Evolutionary conservation across 2,113 vertebrate species (phyloP), one percentile per base, ranked within the genome.

Genomic region (Galbula dea): DNA sequence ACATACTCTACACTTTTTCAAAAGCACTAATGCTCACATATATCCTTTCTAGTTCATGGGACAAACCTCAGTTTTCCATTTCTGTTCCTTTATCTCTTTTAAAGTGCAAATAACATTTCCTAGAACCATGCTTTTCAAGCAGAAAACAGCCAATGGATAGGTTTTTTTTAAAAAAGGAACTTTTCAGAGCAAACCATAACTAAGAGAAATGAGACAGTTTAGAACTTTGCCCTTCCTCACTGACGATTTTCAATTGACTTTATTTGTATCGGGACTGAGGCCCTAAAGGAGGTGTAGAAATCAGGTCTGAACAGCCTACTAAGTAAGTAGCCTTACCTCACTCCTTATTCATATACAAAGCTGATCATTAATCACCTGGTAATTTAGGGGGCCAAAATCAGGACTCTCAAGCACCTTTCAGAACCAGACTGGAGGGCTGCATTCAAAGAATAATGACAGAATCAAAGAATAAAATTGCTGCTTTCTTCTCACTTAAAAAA

Each of bases 381-480:
- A 81, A 86, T 93, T 91, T 85, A 75, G 45, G 34, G 30, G 49
- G 12, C 63, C 89, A 76, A 92, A 74, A 92, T 54, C 78, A 88
- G 62, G 41, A 6, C 58, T 94, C 84, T 92, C 91, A 95, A 95
- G 81, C 59, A 85, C 84, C n/a, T 92, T 96, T 93, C 52, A 94
- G 83, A 71, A 81, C 39, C 48, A 80, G 54, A 81, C 49, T 67
- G 58, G 46, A 95, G 71, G 66, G 84, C 81, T 76, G 54, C 34
- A 92, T 96, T 95, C 89, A 96, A 89, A 34, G 66, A 87, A 90
- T 93, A 94, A 92, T 76, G 77, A 89, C 24, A 82, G 81, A 68
- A 83, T 39, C 59, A 90, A 90, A 92, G 73, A 89, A 88, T 81
- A 85, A 94, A 91, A 94, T 88, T 87, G 36, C 71, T 89, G 92